A percentile compares a stretch with the other conserved stretches of the same genome.
Evolutionary conservation across 2,797 vertebrate species (phyloP).

Genomic region (Iguana delicatissima): DNA sequence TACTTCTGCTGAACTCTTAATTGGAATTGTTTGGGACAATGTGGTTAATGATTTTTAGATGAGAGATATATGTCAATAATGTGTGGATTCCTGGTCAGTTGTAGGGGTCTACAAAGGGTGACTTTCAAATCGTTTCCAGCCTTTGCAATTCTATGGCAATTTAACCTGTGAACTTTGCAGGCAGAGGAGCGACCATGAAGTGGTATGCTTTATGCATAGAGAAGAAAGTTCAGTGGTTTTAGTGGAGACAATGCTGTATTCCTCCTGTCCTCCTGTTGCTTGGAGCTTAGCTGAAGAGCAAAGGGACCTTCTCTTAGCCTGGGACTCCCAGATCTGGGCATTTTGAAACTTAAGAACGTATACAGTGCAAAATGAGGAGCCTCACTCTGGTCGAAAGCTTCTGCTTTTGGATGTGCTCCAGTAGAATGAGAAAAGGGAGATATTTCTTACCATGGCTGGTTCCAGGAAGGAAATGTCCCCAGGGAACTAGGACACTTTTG

Average conservation of each 20-base stretch:
- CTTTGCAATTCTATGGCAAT: neutral
- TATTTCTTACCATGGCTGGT: neutral
- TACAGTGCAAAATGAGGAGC: neutral
- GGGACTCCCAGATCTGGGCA: neutral
- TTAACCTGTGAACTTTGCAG: neutral
- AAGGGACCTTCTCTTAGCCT: neutral
- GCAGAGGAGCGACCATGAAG: neutral
- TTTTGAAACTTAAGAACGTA: neutral
- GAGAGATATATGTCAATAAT: neutral
- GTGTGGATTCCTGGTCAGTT: neutral
- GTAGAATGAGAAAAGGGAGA: slow-evolving; percentile 8
- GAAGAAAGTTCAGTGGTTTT: neutral
- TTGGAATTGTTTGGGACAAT: neutral
- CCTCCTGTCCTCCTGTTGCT: neutral
- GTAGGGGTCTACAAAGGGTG: neutral
- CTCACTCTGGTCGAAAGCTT: neutral
- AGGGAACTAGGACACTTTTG: slow-evolving; percentile 11
- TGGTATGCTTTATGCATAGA: neutral
- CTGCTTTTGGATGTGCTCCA: slow-evolving; percentile 4
- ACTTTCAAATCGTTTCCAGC: neutral
- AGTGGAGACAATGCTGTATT: too few relatives aligned
- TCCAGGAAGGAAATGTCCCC: slow-evolving; percentile 23
- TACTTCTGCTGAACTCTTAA: neutral
- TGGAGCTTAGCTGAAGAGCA: neutral
- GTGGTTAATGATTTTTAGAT: neutral